Evolutionary conservation across 2,113 vertebrate genomes (phyloP).

Genomic region (Semnornis frantzii): DNA sequence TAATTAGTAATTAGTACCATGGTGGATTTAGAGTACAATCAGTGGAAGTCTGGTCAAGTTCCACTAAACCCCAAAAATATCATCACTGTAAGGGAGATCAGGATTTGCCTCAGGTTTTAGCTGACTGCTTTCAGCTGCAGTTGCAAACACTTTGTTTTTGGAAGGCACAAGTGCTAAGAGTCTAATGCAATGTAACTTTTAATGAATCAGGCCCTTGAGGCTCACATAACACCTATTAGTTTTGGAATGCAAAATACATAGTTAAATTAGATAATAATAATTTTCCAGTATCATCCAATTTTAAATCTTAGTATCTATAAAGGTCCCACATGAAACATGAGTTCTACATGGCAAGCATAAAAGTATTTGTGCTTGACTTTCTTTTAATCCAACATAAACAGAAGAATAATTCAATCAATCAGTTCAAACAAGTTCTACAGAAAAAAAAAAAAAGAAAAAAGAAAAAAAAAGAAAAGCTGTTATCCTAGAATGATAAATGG

Average conservation of each 20-base stretch:
- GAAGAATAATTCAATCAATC: conserved; percentile 52
- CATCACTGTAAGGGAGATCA: neutral
- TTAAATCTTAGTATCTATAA: conserved; percentile 43
- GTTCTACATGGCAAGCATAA: conserved; percentile 2
- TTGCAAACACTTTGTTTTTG: neutral
- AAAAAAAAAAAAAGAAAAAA: conserved; percentile 47
- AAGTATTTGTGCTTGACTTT: conserved; percentile 27
- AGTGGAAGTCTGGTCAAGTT: neutral
- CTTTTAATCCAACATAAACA: conserved; percentile 55
- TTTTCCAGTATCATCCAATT: conserved; percentile 31
- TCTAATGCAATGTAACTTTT: conserved; percentile 8
- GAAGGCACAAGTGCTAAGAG: neutral
- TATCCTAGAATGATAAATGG: conserved; percentile 40
- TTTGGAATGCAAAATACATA: conserved; percentile 46
- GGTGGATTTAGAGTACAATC: neutral
- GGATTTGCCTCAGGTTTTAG: neutral
- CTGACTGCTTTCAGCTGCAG: neutral
- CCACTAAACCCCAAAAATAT: neutral
- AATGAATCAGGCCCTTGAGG: conserved; percentile 49
- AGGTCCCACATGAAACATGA: conserved; percentile 21
- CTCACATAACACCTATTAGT: conserved; percentile 2
- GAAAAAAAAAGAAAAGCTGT: neutral
- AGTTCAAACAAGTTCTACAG: conserved; percentile 26
- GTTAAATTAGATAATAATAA: conserved; percentile 15
- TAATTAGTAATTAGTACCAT: neutral